Base-by-base conservation (phyloP, 92 coral and sea anemone genomes). In the Plumapathes pennacea region DNA sequence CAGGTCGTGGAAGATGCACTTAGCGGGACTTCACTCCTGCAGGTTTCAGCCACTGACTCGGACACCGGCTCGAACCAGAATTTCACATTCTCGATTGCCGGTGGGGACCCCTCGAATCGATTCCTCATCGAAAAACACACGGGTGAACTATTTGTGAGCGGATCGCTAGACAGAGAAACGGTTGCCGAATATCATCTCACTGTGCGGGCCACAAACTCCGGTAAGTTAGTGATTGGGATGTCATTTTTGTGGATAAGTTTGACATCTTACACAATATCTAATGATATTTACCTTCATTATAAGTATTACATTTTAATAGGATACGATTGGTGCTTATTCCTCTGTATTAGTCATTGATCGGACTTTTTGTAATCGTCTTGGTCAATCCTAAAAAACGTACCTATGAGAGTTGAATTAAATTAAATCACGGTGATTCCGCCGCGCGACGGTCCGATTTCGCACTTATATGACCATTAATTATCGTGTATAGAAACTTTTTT, bases 121-220 rank as follows among this genome's bases (percentile, higher is more conserved):
- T 88, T 94, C 50, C 60, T 70, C 45, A 71, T 94, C 33, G 74
- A 88, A 58, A 60, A 85, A 12, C 40, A 41, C 25, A 72, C 72
- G 4, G 99, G 99, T 5, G 82, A 81, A 7, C 45, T 94, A 66
- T 81, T 45, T 38, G 85, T 88, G 6, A 59, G 57, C 20, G 69
- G 75, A 8, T 30, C 53, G 49, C 81, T 94, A 48, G 99, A 94
- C 61, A 72, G 80, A 31, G 99, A 94, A 68, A 59, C 48, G 39
- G 63, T 34, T 0, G 62, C 48, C 5, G 33, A 30, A 12, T 80
- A 84, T 47, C 59, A 65, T 3, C 68, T 94, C 14, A 80, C 77
- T 34, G 80, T 94, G 13, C 74, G 92, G 60, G 99, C 96, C 5
- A 85, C 96, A 0, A 94, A 94, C 47, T 38, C 56, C 31, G 96